These are phyloP conservation scores for Meriones psammophilus DNA, from an alignment of 2,797 vertebrate genomes.

Conservation along the genomic window DNA sequence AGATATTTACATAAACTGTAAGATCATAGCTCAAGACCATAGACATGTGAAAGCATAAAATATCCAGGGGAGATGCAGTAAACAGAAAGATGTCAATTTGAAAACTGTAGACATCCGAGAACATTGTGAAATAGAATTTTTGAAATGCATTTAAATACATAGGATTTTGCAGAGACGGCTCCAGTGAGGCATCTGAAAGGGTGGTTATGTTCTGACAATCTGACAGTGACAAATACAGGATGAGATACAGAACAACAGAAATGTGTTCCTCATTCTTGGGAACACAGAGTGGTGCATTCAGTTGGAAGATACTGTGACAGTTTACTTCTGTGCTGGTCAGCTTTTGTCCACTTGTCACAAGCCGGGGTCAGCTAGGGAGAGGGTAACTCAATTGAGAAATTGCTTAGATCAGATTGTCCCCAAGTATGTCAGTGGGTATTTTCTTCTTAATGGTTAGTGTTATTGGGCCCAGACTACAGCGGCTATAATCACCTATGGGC, in stretches of 20 bases:
- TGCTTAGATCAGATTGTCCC: neutral
- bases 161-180: neutral
- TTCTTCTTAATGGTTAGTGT: neutral
- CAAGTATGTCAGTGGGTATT: neutral
- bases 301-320: neutral
- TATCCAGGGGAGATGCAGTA: neutral
- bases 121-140: neutral
- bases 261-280: neutral
- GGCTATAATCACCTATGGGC: too few species aligned
- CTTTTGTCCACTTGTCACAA: neutral
- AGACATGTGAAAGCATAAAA: neutral
- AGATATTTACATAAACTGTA: neutral
- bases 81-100: neutral
- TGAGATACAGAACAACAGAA: neutral
- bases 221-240: neutral
- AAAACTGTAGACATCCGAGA: too few species aligned
- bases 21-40: neutral
- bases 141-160: neutral
- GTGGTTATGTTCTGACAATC: neutral
- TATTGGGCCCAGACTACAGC: neutral
- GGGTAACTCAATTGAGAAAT: neutral
- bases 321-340: neutral
- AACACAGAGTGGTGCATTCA: neutral
- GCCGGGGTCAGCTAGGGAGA: neutral
- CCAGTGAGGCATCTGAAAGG: neutral